Conservation (phyloP, 2,888 invertebrate genomes). For the Cabera pusaria region DNA sequence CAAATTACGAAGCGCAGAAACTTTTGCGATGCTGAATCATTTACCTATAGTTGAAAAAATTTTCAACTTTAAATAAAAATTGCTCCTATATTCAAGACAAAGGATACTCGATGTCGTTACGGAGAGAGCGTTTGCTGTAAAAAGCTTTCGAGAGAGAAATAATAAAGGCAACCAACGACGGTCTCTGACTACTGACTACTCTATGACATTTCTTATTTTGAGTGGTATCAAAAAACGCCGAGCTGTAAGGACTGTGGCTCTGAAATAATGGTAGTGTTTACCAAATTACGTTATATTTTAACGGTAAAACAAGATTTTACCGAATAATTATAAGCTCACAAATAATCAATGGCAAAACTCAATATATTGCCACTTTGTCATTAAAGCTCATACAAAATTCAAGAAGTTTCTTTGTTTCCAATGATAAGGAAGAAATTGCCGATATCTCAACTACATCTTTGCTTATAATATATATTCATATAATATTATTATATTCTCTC, state of each 20-base stretch:
- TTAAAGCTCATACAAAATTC: conserved; percentile 40
- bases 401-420: conserved; percentile 34
- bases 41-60: conserved; percentile 44
- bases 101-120: conserved; percentile 49
- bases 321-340: too few species aligned
- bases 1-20: conserved; percentile 56
- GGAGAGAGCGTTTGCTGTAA: conserved; percentile 40
- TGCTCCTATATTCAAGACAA: conserved; percentile 49
- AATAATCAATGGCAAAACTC: too few species aligned
- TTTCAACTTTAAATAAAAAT: conserved; percentile 50
- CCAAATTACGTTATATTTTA: too few species aligned
- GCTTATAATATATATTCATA: conserved; percentile 40
- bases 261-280: too few species aligned
- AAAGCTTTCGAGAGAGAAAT: conserved; percentile 45
- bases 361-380: too few species aligned
- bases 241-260: too few species aligned
- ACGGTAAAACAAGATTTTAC: too few species aligned
- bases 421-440: conserved; percentile 32
- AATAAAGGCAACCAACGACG: conserved; percentile 41
- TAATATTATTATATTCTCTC: too few species aligned
- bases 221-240: conserved; percentile 52
- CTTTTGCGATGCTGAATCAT: conserved; percentile 58
- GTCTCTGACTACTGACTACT: conserved; percentile 43
- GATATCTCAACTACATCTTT: conserved; percentile 37
- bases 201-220: conserved; percentile 50